phyloP scores from a whole-genome alignment of 2,113 vertebrate genomes.

The Lichenostomus cassidix region DNA sequence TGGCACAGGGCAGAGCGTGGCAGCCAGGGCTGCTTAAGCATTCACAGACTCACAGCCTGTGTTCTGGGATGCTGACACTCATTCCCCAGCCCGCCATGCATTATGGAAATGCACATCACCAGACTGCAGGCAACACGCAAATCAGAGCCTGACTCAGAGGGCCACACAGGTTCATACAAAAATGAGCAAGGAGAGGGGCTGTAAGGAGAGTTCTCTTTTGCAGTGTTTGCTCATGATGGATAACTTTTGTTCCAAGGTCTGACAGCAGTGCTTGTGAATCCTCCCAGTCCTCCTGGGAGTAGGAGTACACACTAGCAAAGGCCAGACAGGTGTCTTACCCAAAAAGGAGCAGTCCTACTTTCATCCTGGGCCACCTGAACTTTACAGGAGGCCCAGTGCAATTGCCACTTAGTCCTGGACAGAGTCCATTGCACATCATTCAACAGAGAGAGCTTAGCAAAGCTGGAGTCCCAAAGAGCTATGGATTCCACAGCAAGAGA shows the following conservation, averaged over 20 bases:
- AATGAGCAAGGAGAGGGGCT: neutral
- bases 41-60: neutral
- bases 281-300: neutral
- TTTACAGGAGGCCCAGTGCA: neutral
- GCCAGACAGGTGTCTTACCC: neutral
- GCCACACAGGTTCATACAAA: neutral
- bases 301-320: neutral
- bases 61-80: neutral
- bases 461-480: neutral
- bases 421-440: neutral
- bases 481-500: neutral
- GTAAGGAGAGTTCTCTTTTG: neutral
- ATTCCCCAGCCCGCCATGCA: neutral
- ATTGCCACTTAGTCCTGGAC: neutral
- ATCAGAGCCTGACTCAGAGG: neutral
- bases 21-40: slow-evolving; percentile 10
- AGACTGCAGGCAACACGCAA: neutral
- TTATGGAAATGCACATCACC: neutral
- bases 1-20: neutral
- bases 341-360: neutral
- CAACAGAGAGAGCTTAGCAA: neutral
- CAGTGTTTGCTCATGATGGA: neutral
- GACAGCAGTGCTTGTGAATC: neutral
- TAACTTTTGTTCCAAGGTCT: neutral
- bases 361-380: neutral